These are phyloP conservation scores for Gastrophysa polygoni DNA, from an alignment of 2,888 invertebrate genomes.

Conservation along the genomic window DNA sequence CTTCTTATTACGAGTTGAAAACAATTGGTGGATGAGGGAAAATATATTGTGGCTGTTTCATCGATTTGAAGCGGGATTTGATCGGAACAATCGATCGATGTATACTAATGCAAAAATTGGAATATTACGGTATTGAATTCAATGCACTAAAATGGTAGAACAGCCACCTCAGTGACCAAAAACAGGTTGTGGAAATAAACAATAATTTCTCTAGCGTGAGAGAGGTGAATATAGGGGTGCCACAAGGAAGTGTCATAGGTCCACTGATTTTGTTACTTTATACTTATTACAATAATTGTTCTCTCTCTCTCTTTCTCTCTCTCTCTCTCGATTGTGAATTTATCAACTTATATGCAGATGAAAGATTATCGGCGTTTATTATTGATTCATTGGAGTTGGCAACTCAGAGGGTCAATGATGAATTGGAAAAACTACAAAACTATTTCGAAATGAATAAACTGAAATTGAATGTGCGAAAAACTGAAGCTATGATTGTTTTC, in stretches of 20 bases:
- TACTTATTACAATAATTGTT: slow-evolving; percentile 5
- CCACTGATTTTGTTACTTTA: slow-evolving; percentile 1
- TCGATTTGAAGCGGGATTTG: not conserved
- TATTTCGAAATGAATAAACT: not conserved
- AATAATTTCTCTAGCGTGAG: not conserved
- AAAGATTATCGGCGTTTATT: slow-evolving; percentile 1
- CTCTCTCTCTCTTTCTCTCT: too few relatives aligned
- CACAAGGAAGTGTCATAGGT: slow-evolving; percentile 9
- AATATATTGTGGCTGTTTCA: not conserved
- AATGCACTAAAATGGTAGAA: slow-evolving; percentile 1
- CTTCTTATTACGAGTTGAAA: not conserved
- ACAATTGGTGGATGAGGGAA: slow-evolving; percentile 5
- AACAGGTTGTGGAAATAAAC: slow-evolving; percentile 10
- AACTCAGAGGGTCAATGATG: not conserved
- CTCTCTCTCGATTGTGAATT: slow-evolving; percentile 6
- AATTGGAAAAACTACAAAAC: slow-evolving; percentile 1
- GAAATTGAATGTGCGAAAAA: too few relatives aligned
- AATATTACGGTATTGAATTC: not conserved
- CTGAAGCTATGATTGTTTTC: slow-evolving; percentile 5
- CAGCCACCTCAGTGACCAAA: slow-evolving; percentile 7
- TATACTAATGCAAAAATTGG: not conserved
- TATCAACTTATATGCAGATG: slow-evolving; percentile 8
- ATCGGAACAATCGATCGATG: not conserved
- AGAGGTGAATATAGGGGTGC: not conserved
- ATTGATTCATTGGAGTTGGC: not conserved